These are phyloP conservation scores for Hozukius guyotensis DNA, from an alignment of 2,797 vertebrate genomes.

Conservation along the genomic window DNA sequence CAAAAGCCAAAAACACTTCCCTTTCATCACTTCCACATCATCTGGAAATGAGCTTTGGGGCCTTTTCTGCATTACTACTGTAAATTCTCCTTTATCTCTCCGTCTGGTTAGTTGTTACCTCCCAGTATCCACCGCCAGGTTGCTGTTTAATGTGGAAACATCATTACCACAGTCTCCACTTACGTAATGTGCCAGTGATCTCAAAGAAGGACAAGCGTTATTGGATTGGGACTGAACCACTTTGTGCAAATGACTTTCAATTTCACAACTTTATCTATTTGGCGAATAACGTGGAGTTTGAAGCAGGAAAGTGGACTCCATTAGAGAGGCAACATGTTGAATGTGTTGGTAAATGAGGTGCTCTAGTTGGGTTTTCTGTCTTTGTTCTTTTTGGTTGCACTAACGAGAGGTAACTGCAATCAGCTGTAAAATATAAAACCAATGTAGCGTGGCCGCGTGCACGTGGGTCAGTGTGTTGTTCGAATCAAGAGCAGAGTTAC, in stretches of 20 bases:
- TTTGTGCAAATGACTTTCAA: constrained; percentile 18
- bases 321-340: constrained; percentile 17
- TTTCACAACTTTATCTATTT: constrained; percentile 21
- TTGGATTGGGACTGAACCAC: constrained; percentile 6
- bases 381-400: constrained; percentile 50
- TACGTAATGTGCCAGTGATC: not conserved
- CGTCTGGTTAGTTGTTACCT: not conserved
- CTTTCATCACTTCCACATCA: not conserved
- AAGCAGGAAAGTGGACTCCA: constrained; percentile 2
- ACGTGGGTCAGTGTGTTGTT: constrained; percentile 9
- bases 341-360: constrained; percentile 11
- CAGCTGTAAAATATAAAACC: constrained; percentile 64
- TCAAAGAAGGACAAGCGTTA: not conserved
- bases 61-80: not conserved
- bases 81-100: not conserved
- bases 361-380: constrained; percentile 22
- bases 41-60: not conserved
- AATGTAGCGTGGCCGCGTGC: constrained; percentile 21
- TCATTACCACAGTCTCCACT: not conserved
- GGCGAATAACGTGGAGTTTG: not conserved
- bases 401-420: constrained; percentile 61
- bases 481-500: constrained; percentile 49
- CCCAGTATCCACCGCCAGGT: not conserved
- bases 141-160: constrained; percentile 2
- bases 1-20: not conserved